Base-by-base conservation (phyloP, 2,113 vertebrate genomes). In the Clarias macrocephalus region DNA sequence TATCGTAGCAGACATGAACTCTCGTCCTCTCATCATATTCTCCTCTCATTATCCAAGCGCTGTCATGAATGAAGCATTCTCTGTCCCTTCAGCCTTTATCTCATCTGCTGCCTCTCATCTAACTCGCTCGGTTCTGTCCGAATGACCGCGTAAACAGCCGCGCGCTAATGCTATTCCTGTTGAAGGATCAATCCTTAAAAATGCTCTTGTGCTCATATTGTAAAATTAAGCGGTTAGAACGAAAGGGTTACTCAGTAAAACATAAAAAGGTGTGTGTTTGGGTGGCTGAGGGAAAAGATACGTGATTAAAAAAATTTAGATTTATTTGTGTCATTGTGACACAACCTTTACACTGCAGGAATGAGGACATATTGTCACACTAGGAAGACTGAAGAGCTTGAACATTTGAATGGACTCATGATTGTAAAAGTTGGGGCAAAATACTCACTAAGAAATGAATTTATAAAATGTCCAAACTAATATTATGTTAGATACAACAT, bases 11-110 rank as follows among this genome's bases (percentile, higher is more conserved):
- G 91, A 94, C 92, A 92, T 89, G 90, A 91, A 88, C 91, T 91
- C 92, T 91, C 86, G 91, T 93, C 89, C 93, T 81, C 85, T 83
- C 73, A 68, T 88, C 86, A 88, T 88, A 85, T 86, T 90, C 80
- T 59, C 30, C 81, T 88, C 86, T 95, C 95, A 94, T 94, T 96
- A 96, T 91, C 92, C 92, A 89, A 72, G 88, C 91, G 85, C 90
- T 89, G 94, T 86, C 90, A 90, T 95, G 93, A 95, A 95, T 94
- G 93, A 92, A 90, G 87, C 91, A 93, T 94, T 95, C 92, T 93
- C 93, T 94, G 92, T 90, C 85, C 84, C 89, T 89, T 87, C 92
- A 90, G 88, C 83, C 91, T 87, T 89, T 91, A 93, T 94, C 92
- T 92, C 91, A 92, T 93, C 92, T 91, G 86, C 92, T 91, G 91